Base-by-base conservation (phyloP, 2,888 invertebrate genomes). In the Hydrotaea diabolus region DNA sequence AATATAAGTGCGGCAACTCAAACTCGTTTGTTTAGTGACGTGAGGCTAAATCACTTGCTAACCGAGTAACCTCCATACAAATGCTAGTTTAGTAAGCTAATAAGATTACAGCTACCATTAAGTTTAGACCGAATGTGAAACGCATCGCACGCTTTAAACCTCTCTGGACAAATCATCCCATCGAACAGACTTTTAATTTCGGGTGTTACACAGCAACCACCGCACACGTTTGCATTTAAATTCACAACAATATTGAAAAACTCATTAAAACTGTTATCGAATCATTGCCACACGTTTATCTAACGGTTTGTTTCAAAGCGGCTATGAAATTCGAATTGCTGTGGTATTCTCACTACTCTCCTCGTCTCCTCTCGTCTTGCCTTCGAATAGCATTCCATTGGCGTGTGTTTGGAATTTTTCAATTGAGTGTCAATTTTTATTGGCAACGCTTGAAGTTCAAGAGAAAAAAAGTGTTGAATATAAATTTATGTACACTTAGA, bases 301-400 rank as follows among this genome's bases (percentile, higher is more conserved):
- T 71, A 75, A 80, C 80, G 80, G 75, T 75, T 59, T 49, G 23
- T 69, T 75, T 57, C 74, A 69, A 80, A 80, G 13, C 21, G 23
- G 2, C 43, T 8, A 43, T 43, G 23, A 46, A 43, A 46, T 43
- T 69, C 43, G 46, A 5, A 1, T 19, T 3, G 69, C 17, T 31
- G 31, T 53, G 53, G 2, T 26, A 26, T 59, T 59, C 31, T n/a
- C n/a, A n/a, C n/a, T n/a, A n/a, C n/a, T n/a, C n/a, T n/a, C 31
- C 31, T 7, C 31, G 31, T 7, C 31, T 31, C 3, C 31, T 31
- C 7, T 31, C 3, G 7, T 59, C 59, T 62, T n/a, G n/a, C n/a
- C n/a, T n/a, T n/a, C n/a, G n/a, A 62, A 62, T 31, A 19, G 15
- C 43, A 66, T 66, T 66, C 39, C 46, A 46, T 21, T 21, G 4